Base-by-base conservation (phyloP, 2,113 vertebrate species). In the Otus sunia region DNA sequence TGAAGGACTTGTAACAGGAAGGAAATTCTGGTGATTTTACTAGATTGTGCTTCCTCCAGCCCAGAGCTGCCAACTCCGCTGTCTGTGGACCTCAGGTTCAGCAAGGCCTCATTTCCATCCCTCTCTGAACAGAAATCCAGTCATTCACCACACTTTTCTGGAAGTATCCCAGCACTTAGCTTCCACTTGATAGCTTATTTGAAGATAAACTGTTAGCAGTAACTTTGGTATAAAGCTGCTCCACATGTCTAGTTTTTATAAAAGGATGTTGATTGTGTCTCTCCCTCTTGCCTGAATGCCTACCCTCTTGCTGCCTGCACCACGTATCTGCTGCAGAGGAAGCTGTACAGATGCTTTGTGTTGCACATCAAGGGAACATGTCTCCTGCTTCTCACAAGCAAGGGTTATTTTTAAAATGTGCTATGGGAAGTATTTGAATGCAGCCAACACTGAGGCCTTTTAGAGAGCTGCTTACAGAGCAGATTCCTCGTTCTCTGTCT, bases 371-470 rank as follows among this genome's bases (percentile, higher is more conserved):
- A 53, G 71, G 67, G 81, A 96, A 90, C 23, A 5, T 41, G 82
- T 80, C 88, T 96, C 88, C 56, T 86, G 89, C 66, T 96, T 86
- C 91, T 92, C 91, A 90, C 92, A 90, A 94, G 79, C 92, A 89
- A 91, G 80, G 85, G 83, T 96, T 97, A 95, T 97, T 94, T 97
- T 95, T 94, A 94, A 92, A 97, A 88, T 71, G 91, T 96, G 92
- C 77, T 84, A 88, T 56, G 71, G 86, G 91, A 89, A 80, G 58
- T 91, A 94, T 95, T 94, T 94, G 77, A 93, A 80, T 90, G 62
- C 58, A 97, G 88, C 63, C 45, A 95, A 96, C 89, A 88, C 86
- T 95, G 80, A 97, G 71, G 93, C 95, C 78, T 96, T 97, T 97
- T 86, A 96, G 90, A 95, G 92, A 81, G 88, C 94, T 97, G 83